These are phyloP conservation scores for Protomyctophum bolini DNA, from an alignment of 2,113 vertebrate species.

Conservation along the genomic window DNA sequence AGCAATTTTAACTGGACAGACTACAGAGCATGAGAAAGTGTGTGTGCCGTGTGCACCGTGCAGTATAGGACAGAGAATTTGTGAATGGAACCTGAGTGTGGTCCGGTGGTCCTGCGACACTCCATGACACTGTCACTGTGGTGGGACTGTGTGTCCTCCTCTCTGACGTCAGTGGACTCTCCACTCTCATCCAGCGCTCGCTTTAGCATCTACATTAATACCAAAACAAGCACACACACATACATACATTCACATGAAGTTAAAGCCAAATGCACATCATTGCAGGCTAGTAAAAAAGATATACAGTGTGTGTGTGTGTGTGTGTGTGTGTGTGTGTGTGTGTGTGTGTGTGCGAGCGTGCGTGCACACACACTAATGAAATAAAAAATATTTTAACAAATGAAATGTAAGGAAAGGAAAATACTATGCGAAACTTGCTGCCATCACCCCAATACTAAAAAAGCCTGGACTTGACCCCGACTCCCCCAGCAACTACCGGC, in stretches of 20 bases:
- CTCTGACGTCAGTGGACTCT: constrained; percentile 57
- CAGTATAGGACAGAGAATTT: not conserved
- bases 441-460: no score
- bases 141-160: constrained; percentile 84
- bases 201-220: constrained; percentile 87
- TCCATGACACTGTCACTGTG: constrained; percentile 87
- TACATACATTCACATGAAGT: not conserved
- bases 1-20: not conserved
- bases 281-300: no score
- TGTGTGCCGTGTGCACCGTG: not conserved
- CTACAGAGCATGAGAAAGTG: constrained; percentile 56
- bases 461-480: no score
- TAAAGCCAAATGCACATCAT: no score
- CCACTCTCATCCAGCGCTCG: constrained; percentile 76
- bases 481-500: no score
- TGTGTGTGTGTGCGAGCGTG: no score
- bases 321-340: no score
- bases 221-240: not conserved
- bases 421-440: no score
- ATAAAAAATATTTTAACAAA: no score
- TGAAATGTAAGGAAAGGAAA: no score
- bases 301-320: no score
- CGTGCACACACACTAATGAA: no score
- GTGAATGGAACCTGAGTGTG: constrained; percentile 70
- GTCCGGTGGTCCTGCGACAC: constrained; percentile 59